A percentile compares a stretch with the other conserved stretches of the same genome.
Conservation (phyloP, 2,888 invertebrate species). For the Nebria brevicollis region DNA sequence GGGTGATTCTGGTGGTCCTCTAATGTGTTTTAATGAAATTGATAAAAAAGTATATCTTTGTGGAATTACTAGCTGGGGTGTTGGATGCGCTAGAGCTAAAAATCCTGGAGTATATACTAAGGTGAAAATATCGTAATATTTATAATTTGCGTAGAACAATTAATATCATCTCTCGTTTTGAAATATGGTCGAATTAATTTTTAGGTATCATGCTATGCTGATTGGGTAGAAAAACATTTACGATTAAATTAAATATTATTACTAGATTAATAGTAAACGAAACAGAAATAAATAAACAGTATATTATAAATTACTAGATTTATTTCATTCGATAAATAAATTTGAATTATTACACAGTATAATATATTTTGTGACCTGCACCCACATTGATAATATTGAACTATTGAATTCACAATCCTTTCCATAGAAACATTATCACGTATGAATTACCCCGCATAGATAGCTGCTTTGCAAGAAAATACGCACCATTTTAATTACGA, state of each 20-base stretch:
- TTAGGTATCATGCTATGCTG: background rate
- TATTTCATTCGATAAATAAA: slow-evolving; percentile 44
- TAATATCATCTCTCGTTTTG: background rate
- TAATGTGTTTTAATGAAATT: slow-evolving; percentile 54
- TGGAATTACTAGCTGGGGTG: slow-evolving; percentile 62
- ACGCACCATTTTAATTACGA: slow-evolving; percentile 1
- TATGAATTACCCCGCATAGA: background rate
- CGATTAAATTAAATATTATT: background rate
- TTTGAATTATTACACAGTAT: slow-evolving; percentile 32
- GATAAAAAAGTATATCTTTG: slow-evolving; percentile 58
- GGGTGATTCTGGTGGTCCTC: slow-evolving; percentile 62
- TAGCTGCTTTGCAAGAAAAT: background rate
- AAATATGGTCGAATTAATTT: background rate
- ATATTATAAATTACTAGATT: slow-evolving; percentile 18
- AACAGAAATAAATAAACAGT: background rate
- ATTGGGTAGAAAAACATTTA: background rate
- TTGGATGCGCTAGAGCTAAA: slow-evolving; percentile 58
- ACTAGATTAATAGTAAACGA: background rate
- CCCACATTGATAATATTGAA: slow-evolving; percentile 28
- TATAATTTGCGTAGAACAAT: background rate
- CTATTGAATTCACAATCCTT: background rate
- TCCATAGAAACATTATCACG: background rate
- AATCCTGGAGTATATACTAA: slow-evolving; percentile 60
- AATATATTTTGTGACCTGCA: slow-evolving; percentile 44
- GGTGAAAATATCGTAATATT: slow-evolving; percentile 39